Conservation (phyloP, 2,797 vertebrate species). For the Coilia nasus region DNA sequence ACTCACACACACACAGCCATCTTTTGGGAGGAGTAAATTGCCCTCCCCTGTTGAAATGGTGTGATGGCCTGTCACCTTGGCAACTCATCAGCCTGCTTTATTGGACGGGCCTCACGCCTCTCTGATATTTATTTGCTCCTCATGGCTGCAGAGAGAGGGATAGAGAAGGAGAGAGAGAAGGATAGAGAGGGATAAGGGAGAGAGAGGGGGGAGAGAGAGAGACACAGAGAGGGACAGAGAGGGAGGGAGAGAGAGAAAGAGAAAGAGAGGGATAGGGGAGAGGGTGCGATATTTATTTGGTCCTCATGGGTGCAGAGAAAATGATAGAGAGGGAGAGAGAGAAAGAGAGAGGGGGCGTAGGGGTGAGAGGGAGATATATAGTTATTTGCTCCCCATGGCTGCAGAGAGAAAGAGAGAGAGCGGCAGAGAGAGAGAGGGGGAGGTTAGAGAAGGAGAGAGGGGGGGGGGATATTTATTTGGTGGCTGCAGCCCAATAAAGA, state of each 20-base stretch:
- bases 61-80: slow-evolving; percentile 67
- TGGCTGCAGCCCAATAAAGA: slow-evolving; percentile 62
- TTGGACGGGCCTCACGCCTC: slow-evolving; percentile 68
- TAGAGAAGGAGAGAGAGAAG: slow-evolving; percentile 44
- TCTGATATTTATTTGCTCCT: slow-evolving; percentile 72
- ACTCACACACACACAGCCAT: slow-evolving; percentile 30
- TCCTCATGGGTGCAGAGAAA: too few relatives aligned
- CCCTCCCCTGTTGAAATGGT: slow-evolving; percentile 62
- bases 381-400: too few relatives aligned
- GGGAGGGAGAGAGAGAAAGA: slow-evolving; percentile 40
- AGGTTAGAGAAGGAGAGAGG: too few relatives aligned
- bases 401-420: too few relatives aligned
- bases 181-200: too few relatives aligned
- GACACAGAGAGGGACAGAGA: slow-evolving; percentile 68
- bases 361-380: too few relatives aligned
- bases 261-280: slow-evolving; percentile 2
- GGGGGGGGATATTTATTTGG: slow-evolving; percentile 76
- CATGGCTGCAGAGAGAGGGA: slow-evolving; percentile 52
- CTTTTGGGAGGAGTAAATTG: slow-evolving; percentile 69
- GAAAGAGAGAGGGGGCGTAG: too few relatives aligned
- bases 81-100: slow-evolving; percentile 70
- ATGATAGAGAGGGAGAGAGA: too few relatives aligned
- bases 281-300: too few relatives aligned
- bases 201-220: slow-evolving; percentile 72
- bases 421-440: too few relatives aligned